Evolutionary conservation across 2,113 vertebrate species (phyloP), one percentile per base, ranked within the genome.

Genomic region (Gallinago undulata): DNA sequence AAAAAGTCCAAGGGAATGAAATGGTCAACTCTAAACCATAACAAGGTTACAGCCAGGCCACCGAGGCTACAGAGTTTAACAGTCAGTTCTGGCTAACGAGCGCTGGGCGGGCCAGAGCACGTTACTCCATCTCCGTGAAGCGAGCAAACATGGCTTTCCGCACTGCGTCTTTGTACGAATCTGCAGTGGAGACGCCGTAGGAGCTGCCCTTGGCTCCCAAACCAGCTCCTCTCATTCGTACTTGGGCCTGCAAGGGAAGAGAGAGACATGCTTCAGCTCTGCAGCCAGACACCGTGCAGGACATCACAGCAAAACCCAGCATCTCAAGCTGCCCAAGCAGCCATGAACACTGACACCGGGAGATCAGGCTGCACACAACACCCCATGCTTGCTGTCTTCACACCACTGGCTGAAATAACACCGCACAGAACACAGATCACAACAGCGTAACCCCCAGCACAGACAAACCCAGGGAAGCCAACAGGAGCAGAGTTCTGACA

Each of bases 81-180:
- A 97, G 96, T 96, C 94, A 90, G 79, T 96, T 95, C 69, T 75
- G 70, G 80, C 87, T 57, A 95, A 37, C 70, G 27, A 56, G 84
- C 7, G 55, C 59, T 67, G 4, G 8, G 43, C 6, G 9, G 67
- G 66, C 69, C 51, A 28, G 28, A 57, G 43, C 2, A 5, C 3
- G 10, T 98, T 95, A 99, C 93, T 99, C 99, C 97, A 99, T 98
- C 95, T 99, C 99, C 2, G 99, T 99, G 98, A 99, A 99, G 47
- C 99, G 99, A 33, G 99, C 99, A 11, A 99, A 99, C 99, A 99
- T 99, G 94, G 99, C 99, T 99, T 99, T 99, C 90, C 99, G 98
- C 83, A 99, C 99, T 0, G 99, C 99, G 4, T 99, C 99, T 97
- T 99, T 99, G 98, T 99, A 99, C 0, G 99, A 99, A 93, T 99